Conservation (phyloP, 2,113 vertebrate species). For the Meles meles region DNA sequence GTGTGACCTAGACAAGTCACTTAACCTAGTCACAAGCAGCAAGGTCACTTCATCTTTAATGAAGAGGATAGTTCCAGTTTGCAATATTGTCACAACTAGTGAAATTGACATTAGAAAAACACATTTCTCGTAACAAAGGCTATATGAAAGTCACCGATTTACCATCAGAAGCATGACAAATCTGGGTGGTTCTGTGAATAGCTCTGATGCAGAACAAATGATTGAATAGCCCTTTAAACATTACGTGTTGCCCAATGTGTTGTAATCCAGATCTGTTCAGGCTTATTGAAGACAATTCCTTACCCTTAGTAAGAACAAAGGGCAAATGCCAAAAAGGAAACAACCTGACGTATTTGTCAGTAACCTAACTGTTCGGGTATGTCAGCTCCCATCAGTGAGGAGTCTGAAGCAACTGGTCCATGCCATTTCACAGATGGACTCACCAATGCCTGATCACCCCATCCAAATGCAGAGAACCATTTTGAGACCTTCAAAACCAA, state of each 20-base stretch:
- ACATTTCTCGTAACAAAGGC: neutral
- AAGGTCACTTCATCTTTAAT: neutral
- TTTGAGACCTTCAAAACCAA: neutral
- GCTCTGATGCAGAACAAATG: neutral
- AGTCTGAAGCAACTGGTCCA: neutral
- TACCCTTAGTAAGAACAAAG: neutral
- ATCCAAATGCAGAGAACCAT: neutral
- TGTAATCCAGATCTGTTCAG: neutral
- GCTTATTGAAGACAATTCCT: neutral
- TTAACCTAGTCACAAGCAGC: neutral
- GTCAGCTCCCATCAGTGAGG: neutral
- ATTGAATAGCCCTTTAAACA: neutral
- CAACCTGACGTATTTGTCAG: neutral
- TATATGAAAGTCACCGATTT: neutral
- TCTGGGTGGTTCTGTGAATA: neutral
- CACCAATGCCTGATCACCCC: neutral
- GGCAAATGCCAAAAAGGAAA: neutral
- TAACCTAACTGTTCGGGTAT: neutral
- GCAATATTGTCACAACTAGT: neutral
- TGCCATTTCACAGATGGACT: neutral
- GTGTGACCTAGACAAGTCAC: neutral
- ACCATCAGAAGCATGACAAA: neutral
- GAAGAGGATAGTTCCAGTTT: neutral
- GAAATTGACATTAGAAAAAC: neutral
- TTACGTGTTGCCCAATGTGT: neutral